Evolutionary conservation across 1,140 invertebrate genomes (phyloP), one percentile per base, ranked within the genome.

Genomic region (Diorhabda sublineata): DNA sequence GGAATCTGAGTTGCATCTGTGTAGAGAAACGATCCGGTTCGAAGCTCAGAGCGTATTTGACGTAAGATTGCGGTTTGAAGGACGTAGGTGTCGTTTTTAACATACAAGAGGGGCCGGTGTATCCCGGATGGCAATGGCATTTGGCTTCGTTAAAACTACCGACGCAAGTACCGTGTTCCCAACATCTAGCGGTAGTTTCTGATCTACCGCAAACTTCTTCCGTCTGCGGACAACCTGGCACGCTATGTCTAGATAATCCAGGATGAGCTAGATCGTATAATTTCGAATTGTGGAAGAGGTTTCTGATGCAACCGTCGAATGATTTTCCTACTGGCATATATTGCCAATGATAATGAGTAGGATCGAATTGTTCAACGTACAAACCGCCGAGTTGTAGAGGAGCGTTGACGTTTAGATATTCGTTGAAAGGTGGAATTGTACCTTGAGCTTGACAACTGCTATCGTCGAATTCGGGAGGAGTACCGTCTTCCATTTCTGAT

Each of bases 331-430:
- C 88, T 4, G 94, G 94, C 85, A 95, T 92, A 74, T 91, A 91
- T 73, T 91, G 90, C 92, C 91, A 95, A 72, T 91, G 89, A 78
- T 94, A 96, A 64, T 92, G 88, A 6, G 89, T 89, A 1, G 92
- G 92, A 74, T 96, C 93, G 71, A 93, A 92, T 72, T 92, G 90
- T 75, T 94, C 91, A 11, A 94, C 89, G 76, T 93, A 92, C 3
- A 95, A 81, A 2, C 97, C 97, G 52, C 96, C 96, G 60, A 99
- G 86, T 84, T 98, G 96, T 42, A 98, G 83, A 0, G 96, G 95
- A 0, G 94, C 90, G 82, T 98, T 98, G 0, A 98, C 95, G 83
- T 99, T 98, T 3, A 99, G 84, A 77, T 96, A 98, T 81, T 97
- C 95, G 80, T 97, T 97, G 82, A 98, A 98, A 2, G 95, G 94